A percentile compares a stretch with the other conserved stretches of the same genome.
Evolutionary conservation across 2,113 vertebrate genomes (phyloP).

Genomic region (Chloropsis cyanopogon): DNA sequence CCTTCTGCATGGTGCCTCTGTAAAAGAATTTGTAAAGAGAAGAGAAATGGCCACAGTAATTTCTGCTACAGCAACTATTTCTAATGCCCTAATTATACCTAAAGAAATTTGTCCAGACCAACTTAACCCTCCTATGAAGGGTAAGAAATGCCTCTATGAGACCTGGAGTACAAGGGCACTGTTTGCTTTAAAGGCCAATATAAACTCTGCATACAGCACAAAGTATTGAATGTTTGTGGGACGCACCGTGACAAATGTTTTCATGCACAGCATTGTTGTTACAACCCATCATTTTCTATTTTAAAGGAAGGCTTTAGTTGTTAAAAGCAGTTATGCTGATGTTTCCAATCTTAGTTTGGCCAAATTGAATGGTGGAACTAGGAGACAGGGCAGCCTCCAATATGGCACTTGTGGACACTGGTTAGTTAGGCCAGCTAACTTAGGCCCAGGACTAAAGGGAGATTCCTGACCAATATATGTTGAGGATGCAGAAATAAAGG

Average conservation of each 20-base stretch:
- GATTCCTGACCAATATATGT: not conserved
- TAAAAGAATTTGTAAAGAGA: not conserved
- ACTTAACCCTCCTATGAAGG: not conserved
- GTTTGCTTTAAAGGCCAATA: not conserved
- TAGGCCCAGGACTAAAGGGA: not conserved
- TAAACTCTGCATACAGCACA: not conserved
- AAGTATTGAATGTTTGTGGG: no score
- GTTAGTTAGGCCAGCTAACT: not conserved
- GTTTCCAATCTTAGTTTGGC: not conserved
- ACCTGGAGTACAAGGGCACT: not conserved
- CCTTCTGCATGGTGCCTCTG: not conserved
- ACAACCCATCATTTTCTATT: not conserved
- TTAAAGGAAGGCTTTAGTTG: not conserved
- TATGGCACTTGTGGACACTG: no score
- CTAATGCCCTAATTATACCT: not conserved
- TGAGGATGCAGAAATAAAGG: not conserved
- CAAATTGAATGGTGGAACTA: not conserved
- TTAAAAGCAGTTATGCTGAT: not conserved
- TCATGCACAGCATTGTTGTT: not conserved
- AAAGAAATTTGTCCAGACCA: not conserved
- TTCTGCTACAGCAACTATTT: not conserved
- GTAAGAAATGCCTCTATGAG: not conserved
- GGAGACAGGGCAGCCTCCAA: not conserved
- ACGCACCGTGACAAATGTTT: no score
- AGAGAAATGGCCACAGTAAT: not conserved